Evolutionary conservation across 2,888 invertebrate species (phyloP), one percentile per base, ranked within the genome.

Genomic region (Drosophila vallismaia): DNA sequence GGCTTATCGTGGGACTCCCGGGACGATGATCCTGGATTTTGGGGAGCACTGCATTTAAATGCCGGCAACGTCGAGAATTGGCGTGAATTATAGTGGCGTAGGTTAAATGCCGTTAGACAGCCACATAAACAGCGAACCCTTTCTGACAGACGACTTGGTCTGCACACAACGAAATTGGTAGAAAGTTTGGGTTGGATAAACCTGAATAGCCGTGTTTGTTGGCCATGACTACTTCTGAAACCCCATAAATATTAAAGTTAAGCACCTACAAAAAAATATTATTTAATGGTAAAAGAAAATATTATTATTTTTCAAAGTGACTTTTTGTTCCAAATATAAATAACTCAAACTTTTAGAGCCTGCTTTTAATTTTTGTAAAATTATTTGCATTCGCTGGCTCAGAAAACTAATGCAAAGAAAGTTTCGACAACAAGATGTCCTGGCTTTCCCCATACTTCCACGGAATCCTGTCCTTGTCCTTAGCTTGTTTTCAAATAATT

Each of bases 51-150:
- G 83, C 90, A 86, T 89, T 88, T 83, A 84, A 85, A 90, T 83
- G 89, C 79, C 82, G 64, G 48, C 38, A 64, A 48, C 26, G 78
- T 75, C 79, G 84, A 74, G 67, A 77, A 83, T 77, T 63, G 83
- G 88, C 84, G 89, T 85, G 88, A 90, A 90, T 91, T 90, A 90
- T 90, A 90, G 89, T 79, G 81, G 82, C 90, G 81, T 84, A 91
- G 90, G 90, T 90, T 90, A 90, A 90, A 90, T 88, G 91, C 82
- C 88, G 71, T 83, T 77, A 87, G 86, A 85, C 88, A 77, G 77
- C 74, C 76, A 75, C 86, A 90, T 90, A 90, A 90, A 89, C 82
- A 81, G 86, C 53, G 49, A 88, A 88, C 83, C 89, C 88, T 88
- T 88, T 88, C 70, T 72, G 75, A 69, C 69, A 76, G 26, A 10